phyloP scores from a whole-genome alignment of 2,113 vertebrate genomes.

The Oncorhynchus clarkii region DNA sequence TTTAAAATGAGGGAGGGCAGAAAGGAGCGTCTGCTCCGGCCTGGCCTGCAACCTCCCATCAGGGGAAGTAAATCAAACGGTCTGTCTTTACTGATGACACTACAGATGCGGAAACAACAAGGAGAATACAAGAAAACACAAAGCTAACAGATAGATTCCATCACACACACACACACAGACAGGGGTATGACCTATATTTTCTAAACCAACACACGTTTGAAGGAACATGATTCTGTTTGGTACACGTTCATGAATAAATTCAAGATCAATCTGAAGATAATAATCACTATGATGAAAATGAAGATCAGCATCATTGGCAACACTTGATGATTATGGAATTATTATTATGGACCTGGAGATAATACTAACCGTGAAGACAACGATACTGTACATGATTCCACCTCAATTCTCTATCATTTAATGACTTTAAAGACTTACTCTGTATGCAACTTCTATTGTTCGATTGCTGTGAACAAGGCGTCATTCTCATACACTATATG shows the following conservation, averaged over 20 bases:
- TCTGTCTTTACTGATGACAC: constrained; percentile 64
- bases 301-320: too few species aligned
- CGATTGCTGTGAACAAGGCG: too few species aligned
- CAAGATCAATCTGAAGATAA: too few species aligned
- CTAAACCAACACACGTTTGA: not conserved
- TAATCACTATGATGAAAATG: not conserved
- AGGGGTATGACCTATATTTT: constrained; percentile 13
- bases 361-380: not conserved
- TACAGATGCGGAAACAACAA: constrained; percentile 52
- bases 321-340: too few species aligned
- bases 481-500: too few species aligned
- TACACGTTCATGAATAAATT: not conserved
- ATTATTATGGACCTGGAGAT: too few species aligned
- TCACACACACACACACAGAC: constrained; percentile 8
- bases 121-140: constrained; percentile 23
- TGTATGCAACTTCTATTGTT: too few species aligned
- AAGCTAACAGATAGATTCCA: constrained; percentile 39
- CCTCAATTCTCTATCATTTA: constrained; percentile 18
- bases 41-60: constrained; percentile 28
- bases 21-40: constrained; percentile 31
- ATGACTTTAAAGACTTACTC: too few species aligned
- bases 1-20: constrained; percentile 64
- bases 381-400: not conserved
- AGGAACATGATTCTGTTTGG: not conserved
- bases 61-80: constrained; percentile 48